phyloP scores from a whole-genome alignment of 1,140 invertebrate species.

The Teleogryllus occipitalis region DNA sequence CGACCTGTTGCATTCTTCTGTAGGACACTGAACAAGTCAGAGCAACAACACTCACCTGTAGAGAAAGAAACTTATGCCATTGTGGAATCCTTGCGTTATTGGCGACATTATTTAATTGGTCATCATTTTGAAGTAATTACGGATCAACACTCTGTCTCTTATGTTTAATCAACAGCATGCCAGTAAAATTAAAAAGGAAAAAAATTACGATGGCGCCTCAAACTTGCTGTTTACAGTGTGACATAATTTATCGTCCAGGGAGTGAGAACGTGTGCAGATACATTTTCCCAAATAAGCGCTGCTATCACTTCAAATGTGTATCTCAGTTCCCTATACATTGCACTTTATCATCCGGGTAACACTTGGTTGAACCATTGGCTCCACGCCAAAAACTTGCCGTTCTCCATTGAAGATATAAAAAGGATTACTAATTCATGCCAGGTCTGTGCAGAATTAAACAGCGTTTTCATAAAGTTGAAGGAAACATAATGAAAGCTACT shows the following conservation, averaged over 20 bases:
- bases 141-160: not conserved
- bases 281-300: not conserved
- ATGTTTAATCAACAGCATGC: not conserved
- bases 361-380: slow-evolving; percentile 26
- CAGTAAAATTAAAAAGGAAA: slow-evolving; percentile 9
- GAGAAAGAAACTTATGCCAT: not conserved
- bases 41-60: not conserved
- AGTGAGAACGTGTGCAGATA: slow-evolving; percentile 7
- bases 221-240: not conserved
- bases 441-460: slow-evolving; percentile 25
- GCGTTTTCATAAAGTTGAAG: slow-evolving; percentile 17
- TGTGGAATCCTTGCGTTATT: not conserved
- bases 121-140: too few species aligned
- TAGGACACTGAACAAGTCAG: not conserved
- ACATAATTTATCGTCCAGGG: not conserved
- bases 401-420: slow-evolving; percentile 26
- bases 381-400: slow-evolving; percentile 25
- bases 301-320: not conserved
- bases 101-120: not conserved
- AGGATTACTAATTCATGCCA: slow-evolving; percentile 19
- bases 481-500: too few species aligned
- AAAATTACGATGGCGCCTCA: not conserved
- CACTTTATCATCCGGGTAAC: slow-evolving; percentile 28
- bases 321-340: slow-evolving; percentile 17
- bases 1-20: slow-evolving; percentile 11